Conservation (phyloP, 2,113 vertebrate species). For the Thunnus thynnus region DNA sequence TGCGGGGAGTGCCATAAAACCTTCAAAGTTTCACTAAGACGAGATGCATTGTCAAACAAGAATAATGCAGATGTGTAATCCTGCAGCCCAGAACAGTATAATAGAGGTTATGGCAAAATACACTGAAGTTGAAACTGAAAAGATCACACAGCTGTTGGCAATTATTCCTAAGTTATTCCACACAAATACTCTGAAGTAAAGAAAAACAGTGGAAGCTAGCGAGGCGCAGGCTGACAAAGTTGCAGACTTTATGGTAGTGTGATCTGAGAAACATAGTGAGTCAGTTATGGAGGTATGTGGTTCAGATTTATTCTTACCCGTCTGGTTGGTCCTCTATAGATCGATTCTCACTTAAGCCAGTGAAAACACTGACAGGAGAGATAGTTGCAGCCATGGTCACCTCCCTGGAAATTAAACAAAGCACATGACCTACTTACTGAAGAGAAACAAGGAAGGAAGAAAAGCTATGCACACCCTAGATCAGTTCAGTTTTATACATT, state of each 20-base stretch:
- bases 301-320: slow-evolving; percentile 19
- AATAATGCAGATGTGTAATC: neutral
- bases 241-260: neutral
- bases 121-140: neutral
- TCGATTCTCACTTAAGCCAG: neutral
- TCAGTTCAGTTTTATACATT: neutral
- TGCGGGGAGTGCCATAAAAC: neutral
- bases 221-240: neutral
- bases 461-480: neutral
- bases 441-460: neutral
- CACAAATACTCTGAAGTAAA: neutral
- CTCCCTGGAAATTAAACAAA: neutral
- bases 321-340: rapidly evolving
- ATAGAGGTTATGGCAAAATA: neutral
- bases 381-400: neutral
- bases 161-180: no score
- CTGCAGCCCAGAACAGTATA: neutral
- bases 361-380: neutral
- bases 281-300: neutral
- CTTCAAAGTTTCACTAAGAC: neutral
- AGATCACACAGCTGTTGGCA: neutral
- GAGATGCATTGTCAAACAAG: neutral
- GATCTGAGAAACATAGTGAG: neutral
- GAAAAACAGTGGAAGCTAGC: neutral
- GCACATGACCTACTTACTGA: neutral